Evolutionary conservation across 2,888 invertebrate species (phyloP).

Genomic region (Nomada fucata): DNA sequence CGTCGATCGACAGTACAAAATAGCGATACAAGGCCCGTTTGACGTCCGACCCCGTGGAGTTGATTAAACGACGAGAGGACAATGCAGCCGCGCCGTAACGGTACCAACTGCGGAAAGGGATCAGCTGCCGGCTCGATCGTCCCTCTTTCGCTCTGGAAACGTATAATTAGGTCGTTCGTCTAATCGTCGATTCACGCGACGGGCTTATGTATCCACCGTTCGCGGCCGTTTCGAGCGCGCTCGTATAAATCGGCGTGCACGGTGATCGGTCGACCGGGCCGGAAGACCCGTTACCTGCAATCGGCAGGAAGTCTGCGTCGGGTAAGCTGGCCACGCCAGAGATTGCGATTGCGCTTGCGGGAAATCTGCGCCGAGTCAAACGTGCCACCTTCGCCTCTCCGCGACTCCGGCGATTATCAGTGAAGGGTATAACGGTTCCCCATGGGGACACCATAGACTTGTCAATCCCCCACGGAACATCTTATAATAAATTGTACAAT

Average conservation of each 20-base stretch:
- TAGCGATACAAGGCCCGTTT: no score
- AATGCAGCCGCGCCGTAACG: conserved; percentile 24
- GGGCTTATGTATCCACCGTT: background rate
- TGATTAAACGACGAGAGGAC: conserved; percentile 6
- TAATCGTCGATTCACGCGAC: conserved; percentile 32
- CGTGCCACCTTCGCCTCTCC: conserved; percentile 38
- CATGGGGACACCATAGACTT: conserved; percentile 5
- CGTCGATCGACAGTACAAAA: no score
- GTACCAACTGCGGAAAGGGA: background rate
- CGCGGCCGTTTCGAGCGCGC: background rate
- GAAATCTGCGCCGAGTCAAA: conserved; percentile 34
- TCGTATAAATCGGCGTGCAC: conserved; percentile 3
- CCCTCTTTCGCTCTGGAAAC: background rate
- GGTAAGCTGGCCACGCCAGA: conserved; percentile 31
- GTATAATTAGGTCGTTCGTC: conserved; percentile 45
- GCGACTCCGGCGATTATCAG: conserved; percentile 45
- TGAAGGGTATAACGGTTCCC: conserved; percentile 45
- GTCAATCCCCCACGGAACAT: no score
- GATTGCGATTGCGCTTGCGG: conserved; percentile 43
- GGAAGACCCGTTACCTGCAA: conserved; percentile 60
- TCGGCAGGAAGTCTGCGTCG: conserved; percentile 59
- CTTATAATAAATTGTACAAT: no score
- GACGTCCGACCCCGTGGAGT: background rate
- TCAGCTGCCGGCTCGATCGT: background rate
- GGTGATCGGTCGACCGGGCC: conserved; percentile 36